These are phyloP conservation scores for Parapristionchus giblindavisi DNA, from an alignment of 2,888 invertebrate species.

Conservation along the genomic window DNA sequence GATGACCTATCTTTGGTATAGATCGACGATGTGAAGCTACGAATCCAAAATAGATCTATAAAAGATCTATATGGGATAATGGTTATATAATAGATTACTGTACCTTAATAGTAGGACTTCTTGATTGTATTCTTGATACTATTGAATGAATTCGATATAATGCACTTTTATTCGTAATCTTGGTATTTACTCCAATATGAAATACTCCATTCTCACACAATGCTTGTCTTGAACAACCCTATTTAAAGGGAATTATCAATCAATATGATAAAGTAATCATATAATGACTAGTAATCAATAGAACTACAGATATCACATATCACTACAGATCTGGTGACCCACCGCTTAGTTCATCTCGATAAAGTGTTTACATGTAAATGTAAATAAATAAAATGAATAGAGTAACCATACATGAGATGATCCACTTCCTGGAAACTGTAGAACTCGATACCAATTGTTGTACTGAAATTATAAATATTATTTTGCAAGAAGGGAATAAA, in stretches of 20 bases:
- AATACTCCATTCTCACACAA: constrained; percentile 10
- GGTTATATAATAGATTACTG: neutral
- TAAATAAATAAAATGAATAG: neutral
- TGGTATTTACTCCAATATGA: neutral
- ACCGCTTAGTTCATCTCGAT: too few species aligned
- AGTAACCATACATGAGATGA: constrained; percentile 1
- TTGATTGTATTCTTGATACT: constrained; percentile 20
- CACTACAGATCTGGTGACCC: too few species aligned
- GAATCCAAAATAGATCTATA: constrained; percentile 46
- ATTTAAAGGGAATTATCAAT: neutral
- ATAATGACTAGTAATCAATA: too few species aligned
- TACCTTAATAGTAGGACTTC: constrained; percentile 28
- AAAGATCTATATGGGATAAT: neutral
- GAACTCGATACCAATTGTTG: constrained; percentile 24
- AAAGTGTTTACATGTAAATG: neutral
- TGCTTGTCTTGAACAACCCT: constrained; percentile 18
- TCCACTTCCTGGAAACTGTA: constrained; percentile 11
- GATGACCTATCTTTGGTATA: constrained; percentile 37
- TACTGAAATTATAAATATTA: constrained; percentile 24
- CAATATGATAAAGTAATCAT: neutral
- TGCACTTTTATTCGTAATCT: too few species aligned
- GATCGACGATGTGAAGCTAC: constrained; percentile 45
- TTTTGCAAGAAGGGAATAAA: too few species aligned
- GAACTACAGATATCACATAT: too few species aligned
- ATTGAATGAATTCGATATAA: constrained; percentile 29